Evolutionary conservation across 2,888 invertebrate species (phyloP).

Genomic region (Eupithecia centaureata): DNA sequence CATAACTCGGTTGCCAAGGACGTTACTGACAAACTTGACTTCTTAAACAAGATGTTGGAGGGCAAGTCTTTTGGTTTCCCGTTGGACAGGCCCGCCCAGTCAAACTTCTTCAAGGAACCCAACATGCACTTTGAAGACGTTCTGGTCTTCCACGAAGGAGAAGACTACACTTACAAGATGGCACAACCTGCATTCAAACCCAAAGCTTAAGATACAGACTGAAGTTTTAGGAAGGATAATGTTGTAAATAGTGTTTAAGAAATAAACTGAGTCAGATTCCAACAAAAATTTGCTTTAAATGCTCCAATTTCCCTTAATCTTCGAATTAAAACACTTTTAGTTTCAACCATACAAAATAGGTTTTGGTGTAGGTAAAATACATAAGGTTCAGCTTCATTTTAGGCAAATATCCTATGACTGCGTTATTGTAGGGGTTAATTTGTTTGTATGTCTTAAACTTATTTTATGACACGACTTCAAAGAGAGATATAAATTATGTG

Average conservation of each 20-base stretch:
- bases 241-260: constrained; percentile 24
- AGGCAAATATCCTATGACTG: no score
- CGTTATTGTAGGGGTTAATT: no score
- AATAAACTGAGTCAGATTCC: constrained; percentile 23
- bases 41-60: constrained; percentile 59
- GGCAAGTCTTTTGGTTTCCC: constrained; percentile 84
- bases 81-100: constrained; percentile 79
- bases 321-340: neutral
- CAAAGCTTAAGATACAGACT: constrained; percentile 15
- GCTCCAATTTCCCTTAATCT: neutral
- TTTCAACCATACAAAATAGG: neutral
- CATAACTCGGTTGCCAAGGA: constrained; percentile 70
- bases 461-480: no score
- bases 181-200: constrained; percentile 28
- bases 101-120: constrained; percentile 74
- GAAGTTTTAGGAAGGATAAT: constrained; percentile 9
- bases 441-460: no score
- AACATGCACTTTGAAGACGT: constrained; percentile 86
- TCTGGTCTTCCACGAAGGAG: constrained; percentile 77
- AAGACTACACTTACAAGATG: constrained; percentile 60
- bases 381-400: no score
- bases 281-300: neutral
- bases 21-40: constrained; percentile 37
- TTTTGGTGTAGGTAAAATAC: no score
- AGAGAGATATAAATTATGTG: no score